These are phyloP conservation scores for Crotophaga sulcirostris DNA, from an alignment of 2,113 vertebrate species.

Conservation along the genomic window DNA sequence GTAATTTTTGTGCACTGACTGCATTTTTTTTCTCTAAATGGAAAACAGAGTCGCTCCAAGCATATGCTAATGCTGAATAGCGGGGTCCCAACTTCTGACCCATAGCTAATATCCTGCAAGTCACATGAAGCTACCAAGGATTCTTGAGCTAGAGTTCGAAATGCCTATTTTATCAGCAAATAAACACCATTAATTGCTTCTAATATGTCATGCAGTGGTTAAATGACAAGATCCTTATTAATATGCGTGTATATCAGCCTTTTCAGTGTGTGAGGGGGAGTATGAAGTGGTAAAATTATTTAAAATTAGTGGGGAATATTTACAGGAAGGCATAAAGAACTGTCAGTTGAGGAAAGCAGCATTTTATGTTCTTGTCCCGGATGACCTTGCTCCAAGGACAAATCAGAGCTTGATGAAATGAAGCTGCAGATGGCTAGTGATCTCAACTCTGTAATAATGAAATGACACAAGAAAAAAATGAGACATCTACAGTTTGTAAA, in stretches of 20 bases:
- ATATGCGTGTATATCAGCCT: slow-evolving; percentile 29
- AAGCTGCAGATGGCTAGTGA: slow-evolving; percentile 74
- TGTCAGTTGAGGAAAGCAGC: slow-evolving; percentile 65
- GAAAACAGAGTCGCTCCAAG: slow-evolving; percentile 43
- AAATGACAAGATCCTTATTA: slow-evolving; percentile 47
- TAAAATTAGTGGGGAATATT: slow-evolving; percentile 66
- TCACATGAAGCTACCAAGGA: slow-evolving; percentile 53
- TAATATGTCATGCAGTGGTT: slow-evolving; percentile 29
- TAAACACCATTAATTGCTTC: slow-evolving; percentile 66
- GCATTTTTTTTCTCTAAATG: slow-evolving; percentile 27
- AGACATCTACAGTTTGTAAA: slow-evolving; percentile 64
- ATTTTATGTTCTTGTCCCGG: slow-evolving; percentile 68
- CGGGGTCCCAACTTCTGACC: slow-evolving; percentile 65
- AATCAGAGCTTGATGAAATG: slow-evolving; percentile 71
- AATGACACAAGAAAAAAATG: slow-evolving; percentile 61
- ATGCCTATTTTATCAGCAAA: slow-evolving; percentile 62
- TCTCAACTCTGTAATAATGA: slow-evolving; percentile 73
- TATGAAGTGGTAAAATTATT: slow-evolving; percentile 50
- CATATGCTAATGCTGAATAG: slow-evolving; percentile 48
- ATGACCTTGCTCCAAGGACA: slow-evolving; percentile 78
- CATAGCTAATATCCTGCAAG: slow-evolving; percentile 66
- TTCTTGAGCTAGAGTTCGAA: slow-evolving; percentile 54
- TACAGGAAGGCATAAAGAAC: slow-evolving; percentile 69
- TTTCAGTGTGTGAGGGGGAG: slow-evolving; percentile 29
- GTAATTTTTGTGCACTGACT: slow-evolving; percentile 34